Base-by-base conservation (phyloP, 2,888 invertebrate genomes). In the Tupiocoris notatus region DNA sequence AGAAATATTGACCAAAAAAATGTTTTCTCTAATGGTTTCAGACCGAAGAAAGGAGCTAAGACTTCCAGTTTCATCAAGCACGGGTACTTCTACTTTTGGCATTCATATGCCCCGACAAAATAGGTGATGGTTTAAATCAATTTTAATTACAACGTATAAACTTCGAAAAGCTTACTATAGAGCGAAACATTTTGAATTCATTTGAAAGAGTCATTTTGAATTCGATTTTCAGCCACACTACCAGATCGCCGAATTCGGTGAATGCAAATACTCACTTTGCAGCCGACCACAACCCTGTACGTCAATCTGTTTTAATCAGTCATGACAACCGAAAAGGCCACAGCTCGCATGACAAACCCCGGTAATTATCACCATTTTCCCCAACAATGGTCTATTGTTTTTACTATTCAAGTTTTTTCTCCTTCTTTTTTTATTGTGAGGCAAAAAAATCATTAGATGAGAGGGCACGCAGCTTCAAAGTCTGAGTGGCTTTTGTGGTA, bases 21-120 rank as follows among this genome's bases (percentile, higher is more conserved):
- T n/a, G n/a, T n/a, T n/a, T n/a, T n/a, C n/a, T n/a, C n/a, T n/a
- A n/a, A n/a, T n/a, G n/a, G 59, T 73, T 63, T 9, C 63, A 73
- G 73, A 73, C 12, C 73, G 73, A 17, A 56, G 73, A 21, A 73
- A 54, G 23, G 73, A 73, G 39, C 21, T 73, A 21, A 24, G 73
- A 21, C 63, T 73, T 20, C 73, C 61, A 21, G 61, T 73, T 18
- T 73, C 73, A n/a, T 24, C 62, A 18, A 73, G 12, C 22, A 20
- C 20, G 3, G 57, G 61, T 3, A 61, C 21, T 56, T 66, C 66
- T 18, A 66, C 66, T 39, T 66, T 66, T 67, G 67, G 67, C 1
- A 21, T 67, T 65, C 9, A 23, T 24, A 18, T 17, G 7, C 22
- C 67, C 6, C 54, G 22, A 3, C 57, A 67, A 57, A 39, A 56